Conservation (phyloP, 2,888 invertebrate genomes). For the Drosophila percnosoma region DNA sequence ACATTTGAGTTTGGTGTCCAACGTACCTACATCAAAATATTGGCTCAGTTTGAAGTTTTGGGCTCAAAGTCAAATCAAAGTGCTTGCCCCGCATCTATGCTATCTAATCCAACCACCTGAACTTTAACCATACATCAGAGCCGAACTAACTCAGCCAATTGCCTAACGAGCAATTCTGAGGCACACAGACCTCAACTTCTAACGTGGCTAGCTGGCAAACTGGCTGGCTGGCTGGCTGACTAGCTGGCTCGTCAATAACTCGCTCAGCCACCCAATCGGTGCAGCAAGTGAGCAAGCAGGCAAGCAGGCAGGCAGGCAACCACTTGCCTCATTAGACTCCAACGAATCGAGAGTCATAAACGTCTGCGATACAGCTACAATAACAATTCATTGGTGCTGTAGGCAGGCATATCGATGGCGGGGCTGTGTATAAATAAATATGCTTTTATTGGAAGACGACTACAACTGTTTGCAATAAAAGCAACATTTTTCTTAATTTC, state of each 20-base stretch:
- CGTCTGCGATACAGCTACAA: constrained; percentile 62
- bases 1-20: constrained; percentile 37
- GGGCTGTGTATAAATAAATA: constrained; percentile 70
- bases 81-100: constrained; percentile 54
- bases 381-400: constrained; percentile 52
- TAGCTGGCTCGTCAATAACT: constrained; percentile 44
- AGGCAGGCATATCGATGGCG: constrained; percentile 31
- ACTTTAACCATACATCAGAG: constrained; percentile 49
- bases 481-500: constrained; percentile 80
- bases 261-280: constrained; percentile 53
- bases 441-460: constrained; percentile 79
- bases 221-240: constrained; percentile 3
- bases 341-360: constrained; percentile 77
- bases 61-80: constrained; percentile 76
- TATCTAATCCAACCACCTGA: constrained; percentile 59
- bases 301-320: constrained; percentile 3
- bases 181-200: not conserved
- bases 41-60: constrained; percentile 46
- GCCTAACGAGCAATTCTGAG: constrained; percentile 2
- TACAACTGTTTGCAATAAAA: constrained; percentile 81
- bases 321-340: constrained; percentile 76
- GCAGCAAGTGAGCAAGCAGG: constrained; percentile 27
- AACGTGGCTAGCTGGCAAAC: constrained; percentile 1
- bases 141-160: constrained; percentile 31
- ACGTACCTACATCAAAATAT: constrained; percentile 64